Percentiles rank a stretch among this genome's conserved stretches.
Evolutionary conservation across 2,888 invertebrate species (phyloP).

Genomic region (Gymnocheta viridis): DNA sequence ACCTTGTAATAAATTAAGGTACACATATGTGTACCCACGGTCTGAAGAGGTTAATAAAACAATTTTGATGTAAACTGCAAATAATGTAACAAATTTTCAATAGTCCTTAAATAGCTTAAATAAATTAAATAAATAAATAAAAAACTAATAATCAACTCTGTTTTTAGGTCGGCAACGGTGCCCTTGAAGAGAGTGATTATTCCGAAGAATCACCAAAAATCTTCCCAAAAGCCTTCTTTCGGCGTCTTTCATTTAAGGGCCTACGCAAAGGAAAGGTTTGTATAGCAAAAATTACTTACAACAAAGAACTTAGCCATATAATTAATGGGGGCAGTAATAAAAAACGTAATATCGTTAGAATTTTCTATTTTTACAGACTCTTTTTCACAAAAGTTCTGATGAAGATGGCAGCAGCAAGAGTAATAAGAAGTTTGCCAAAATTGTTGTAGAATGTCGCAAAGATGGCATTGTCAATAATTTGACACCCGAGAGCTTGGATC

Average conservation of each 20-base stretch:
- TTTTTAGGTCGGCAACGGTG: conserved; percentile 76
- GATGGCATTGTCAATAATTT: conserved; percentile 97
- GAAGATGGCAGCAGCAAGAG: conserved; percentile 90
- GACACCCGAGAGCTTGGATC: conserved; percentile 94
- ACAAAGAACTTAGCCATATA: not conserved
- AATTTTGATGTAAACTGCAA: too few species aligned
- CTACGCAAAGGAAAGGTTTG: conserved; percentile 90
- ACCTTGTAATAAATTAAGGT: too few species aligned
- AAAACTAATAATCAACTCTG: not conserved
- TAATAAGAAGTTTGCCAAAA: conserved; percentile 93
- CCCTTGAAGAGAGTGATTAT: conserved; percentile 85
- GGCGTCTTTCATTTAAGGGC: conserved; percentile 94
- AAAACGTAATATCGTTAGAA: conserved; percentile 78
- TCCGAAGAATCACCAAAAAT: conserved; percentile 92
- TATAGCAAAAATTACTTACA: conserved; percentile 5
- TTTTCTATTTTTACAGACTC: conserved; percentile 83
- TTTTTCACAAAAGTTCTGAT: conserved; percentile 91
- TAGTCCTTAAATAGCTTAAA: not conserved
- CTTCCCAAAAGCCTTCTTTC: conserved; percentile 91
- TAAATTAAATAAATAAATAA: not conserved
- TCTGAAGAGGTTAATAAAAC: too few species aligned
- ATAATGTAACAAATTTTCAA: too few species aligned
- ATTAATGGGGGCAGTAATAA: conserved; percentile 63
- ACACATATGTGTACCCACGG: too few species aligned
- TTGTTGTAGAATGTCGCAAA: conserved; percentile 95